A percentile compares a stretch with the other conserved stretches of the same genome.
Conservation (phyloP, 2,113 vertebrate species). For the Corynorhinus townsendii region DNA sequence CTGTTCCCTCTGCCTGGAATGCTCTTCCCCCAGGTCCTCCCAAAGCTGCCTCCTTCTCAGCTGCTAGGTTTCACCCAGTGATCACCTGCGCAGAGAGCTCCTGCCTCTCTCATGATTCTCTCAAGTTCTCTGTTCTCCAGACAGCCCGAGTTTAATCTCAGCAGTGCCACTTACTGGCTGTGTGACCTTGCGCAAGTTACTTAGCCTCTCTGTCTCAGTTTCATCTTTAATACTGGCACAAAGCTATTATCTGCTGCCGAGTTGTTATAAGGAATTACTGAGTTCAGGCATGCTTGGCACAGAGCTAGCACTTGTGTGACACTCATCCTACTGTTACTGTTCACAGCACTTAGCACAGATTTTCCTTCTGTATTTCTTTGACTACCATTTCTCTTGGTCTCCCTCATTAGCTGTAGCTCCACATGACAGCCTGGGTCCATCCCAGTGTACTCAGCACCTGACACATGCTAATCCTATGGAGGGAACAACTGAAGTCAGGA, state of each 20-base stretch:
- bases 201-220: neutral
- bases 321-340: neutral
- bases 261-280: neutral
- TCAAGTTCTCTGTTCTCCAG: neutral
- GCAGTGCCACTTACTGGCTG: neutral
- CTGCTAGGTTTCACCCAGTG: neutral
- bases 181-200: neutral
- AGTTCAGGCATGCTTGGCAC: neutral
- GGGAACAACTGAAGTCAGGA: neutral
- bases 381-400: neutral
- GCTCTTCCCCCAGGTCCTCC: neutral
- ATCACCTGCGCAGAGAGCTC: neutral
- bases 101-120: neutral
- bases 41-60: neutral
- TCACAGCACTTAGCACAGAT: neutral
- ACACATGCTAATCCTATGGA: neutral
- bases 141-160: neutral
- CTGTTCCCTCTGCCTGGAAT: neutral
- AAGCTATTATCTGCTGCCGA: neutral
- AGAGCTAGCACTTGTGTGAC: neutral
- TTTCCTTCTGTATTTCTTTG: neutral
- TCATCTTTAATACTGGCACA: neutral
- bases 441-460: neutral
- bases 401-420: neutral
- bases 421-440: neutral